These are phyloP conservation scores for Rallus limicola DNA, from an alignment of 2,113 vertebrate species.

Conservation along the genomic window DNA sequence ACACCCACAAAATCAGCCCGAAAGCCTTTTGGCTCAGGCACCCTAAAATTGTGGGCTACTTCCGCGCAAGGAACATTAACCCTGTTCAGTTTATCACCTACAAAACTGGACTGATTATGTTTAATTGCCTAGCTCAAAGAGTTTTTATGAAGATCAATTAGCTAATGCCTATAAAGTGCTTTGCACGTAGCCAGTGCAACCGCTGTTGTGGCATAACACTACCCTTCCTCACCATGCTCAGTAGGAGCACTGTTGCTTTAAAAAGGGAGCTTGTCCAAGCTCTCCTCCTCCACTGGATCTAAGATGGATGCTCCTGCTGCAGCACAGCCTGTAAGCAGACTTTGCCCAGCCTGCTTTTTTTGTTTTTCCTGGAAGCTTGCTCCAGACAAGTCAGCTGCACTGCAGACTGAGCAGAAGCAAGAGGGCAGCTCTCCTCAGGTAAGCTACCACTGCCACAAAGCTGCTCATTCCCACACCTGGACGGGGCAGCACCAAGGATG, in stretches of 20 bases:
- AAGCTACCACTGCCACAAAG: constrained; percentile 23
- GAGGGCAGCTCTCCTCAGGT: constrained; percentile 64
- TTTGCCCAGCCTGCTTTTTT: constrained; percentile 75
- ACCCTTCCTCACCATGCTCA: constrained; percentile 15
- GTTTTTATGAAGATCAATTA: background rate
- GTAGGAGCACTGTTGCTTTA: constrained; percentile 70
- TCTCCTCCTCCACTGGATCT: constrained; percentile 62
- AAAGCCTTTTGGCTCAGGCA: background rate
- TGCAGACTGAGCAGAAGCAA: constrained; percentile 53
- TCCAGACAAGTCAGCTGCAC: constrained; percentile 68
- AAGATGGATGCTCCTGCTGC: constrained; percentile 69
- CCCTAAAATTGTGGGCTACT: background rate
- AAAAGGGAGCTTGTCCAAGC: constrained; percentile 70
- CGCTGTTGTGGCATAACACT: background rate
- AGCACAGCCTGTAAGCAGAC: constrained; percentile 70
- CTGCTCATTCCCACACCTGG: constrained; percentile 26
- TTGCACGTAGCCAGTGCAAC: background rate
- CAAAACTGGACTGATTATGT: background rate
- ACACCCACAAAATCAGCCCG: background rate
- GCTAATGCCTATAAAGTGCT: background rate
- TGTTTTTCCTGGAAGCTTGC: constrained; percentile 75
- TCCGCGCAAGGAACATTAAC: background rate
- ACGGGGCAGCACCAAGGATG: constrained; percentile 19
- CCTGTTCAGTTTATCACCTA: background rate
- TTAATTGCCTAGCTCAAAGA: background rate